Percentiles rank a stretch among this genome's conserved stretches.
phyloP scores from a whole-genome alignment of 2,888 invertebrate genomes.

The Congeria kusceri region DNA sequence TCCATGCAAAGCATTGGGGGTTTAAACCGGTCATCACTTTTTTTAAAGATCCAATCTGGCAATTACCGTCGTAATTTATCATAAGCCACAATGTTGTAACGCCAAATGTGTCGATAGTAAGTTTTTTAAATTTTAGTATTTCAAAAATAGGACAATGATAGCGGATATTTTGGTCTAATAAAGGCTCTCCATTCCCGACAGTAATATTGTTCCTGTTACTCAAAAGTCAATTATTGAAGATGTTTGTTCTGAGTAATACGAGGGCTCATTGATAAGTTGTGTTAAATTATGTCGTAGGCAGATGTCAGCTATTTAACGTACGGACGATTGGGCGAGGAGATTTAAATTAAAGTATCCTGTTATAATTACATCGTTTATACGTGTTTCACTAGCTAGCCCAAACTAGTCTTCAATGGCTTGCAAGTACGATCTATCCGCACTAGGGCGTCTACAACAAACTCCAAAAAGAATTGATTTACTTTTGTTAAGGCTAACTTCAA shows the following conservation, averaged over 20 bases:
- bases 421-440: not conserved
- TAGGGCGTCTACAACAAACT: no score
- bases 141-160: slow-evolving; percentile 7
- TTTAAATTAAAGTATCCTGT: slow-evolving; percentile 24
- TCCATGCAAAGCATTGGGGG: no score
- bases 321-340: not conserved
- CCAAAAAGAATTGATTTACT: no score
- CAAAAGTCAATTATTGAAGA: slow-evolving; percentile 12
- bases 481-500: not conserved
- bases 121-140: not conserved
- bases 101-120: slow-evolving; percentile 11
- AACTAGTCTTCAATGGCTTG: slow-evolving; percentile 4
- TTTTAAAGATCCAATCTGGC: not conserved
- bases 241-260: slow-evolving; percentile 17
- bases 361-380: not conserved
- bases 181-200: not conserved
- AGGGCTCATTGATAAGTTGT: slow-evolving; percentile 18
- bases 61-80: not conserved
- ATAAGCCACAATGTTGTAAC: slow-evolving; percentile 10
- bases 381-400: no score
- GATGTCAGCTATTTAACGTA: slow-evolving; percentile 3
- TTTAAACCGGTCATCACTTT: not conserved
- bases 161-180: not conserved
- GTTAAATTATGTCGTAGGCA: slow-evolving; percentile 5
- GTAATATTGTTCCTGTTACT: no score